Evolutionary conservation across 2,113 vertebrate genomes (phyloP), one percentile per base, ranked within the genome.

Genomic region (Perca fluviatilis): DNA sequence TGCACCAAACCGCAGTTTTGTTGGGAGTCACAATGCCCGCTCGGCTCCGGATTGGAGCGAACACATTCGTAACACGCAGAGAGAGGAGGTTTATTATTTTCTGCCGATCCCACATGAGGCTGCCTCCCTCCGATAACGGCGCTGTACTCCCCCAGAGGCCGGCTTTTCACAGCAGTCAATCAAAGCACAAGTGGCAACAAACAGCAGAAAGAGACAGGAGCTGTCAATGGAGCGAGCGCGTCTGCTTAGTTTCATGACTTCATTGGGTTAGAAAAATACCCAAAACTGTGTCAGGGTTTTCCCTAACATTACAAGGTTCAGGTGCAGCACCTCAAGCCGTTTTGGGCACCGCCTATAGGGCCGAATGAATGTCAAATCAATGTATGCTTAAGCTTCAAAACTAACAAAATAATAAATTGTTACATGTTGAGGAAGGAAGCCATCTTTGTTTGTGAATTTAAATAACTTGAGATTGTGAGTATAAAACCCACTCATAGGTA

Each of bases 1-100:
- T 15, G 67, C 46, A 82, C 33, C 47, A 84, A 90, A 91, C 80
- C 65, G 14, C 80, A 81, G 68, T 77, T 43, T 88, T 85, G 69
- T 53, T 87, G 88, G 91, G 79, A 86, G 86, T 91, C 87, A 88
- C 88, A 87, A 78, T 67, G 75, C 79, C 88, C 58, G 84, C 86
- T 86, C 56, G 57, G 76, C 68, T 75, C 71, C 21, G 18, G 65
- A 21, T 15, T 33, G 81, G 82, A 74, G 83, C 51, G 79, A 91
- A 77, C 87, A 66, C 77, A 82, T 80, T 85, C 79, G 79, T 21
- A 83, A 82, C 60, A 75, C 75, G 57, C 40, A 43, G 40, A 43
- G 40, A 43, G 56, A 79, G 61, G 65, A 75, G 80, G 79, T 76
- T 85, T 88, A 82, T 91, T 86, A 66, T 89, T 86, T 79, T 60